These are phyloP conservation scores for Argyresthia goedartella DNA, from an alignment of 2,888 invertebrate genomes.

Conservation along the genomic window DNA sequence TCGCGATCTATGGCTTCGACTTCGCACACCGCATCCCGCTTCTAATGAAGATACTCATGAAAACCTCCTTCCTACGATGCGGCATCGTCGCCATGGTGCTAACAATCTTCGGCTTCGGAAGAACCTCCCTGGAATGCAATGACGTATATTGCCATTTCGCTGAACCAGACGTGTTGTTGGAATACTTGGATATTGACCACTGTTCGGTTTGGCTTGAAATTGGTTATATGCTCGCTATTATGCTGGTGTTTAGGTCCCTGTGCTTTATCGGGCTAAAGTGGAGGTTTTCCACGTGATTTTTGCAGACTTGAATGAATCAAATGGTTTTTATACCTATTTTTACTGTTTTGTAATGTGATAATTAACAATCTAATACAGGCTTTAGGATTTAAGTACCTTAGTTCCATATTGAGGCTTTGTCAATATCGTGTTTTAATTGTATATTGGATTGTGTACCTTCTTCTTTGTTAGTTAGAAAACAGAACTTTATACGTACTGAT, in stretches of 20 bases:
- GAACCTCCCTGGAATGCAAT: slow-evolving; percentile 67
- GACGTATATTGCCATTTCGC: slow-evolving; percentile 76
- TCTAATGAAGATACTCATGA: slow-evolving; percentile 73
- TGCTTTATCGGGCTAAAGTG: slow-evolving; percentile 71
- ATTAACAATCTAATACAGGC: too few species aligned
- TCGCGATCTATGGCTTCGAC: slow-evolving; percentile 79
- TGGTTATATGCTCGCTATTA: slow-evolving; percentile 53
- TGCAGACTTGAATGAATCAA: not conserved
- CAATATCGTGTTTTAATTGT: too few species aligned
- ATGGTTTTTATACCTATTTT: too few species aligned
- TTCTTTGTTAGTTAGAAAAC: not conserved
- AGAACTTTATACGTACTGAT: not conserved
- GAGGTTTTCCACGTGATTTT: slow-evolving; percentile 58
- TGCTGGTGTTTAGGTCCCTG: slow-evolving; percentile 68
- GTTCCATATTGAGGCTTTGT: too few species aligned
- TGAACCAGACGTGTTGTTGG: slow-evolving; percentile 73
- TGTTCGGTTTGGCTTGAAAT: slow-evolving; percentile 72
- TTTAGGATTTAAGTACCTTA: too few species aligned
- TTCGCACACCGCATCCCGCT: slow-evolving; percentile 74
- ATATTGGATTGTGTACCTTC: too few species aligned
- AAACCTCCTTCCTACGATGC: slow-evolving; percentile 75
- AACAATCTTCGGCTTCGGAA: slow-evolving; percentile 73
- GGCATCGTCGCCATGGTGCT: slow-evolving; percentile 75
- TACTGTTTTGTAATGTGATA: too few species aligned
- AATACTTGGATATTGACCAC: slow-evolving; percentile 71